Conservation (phyloP, 2,113 vertebrate species). For the Sander vitreus region DNA sequence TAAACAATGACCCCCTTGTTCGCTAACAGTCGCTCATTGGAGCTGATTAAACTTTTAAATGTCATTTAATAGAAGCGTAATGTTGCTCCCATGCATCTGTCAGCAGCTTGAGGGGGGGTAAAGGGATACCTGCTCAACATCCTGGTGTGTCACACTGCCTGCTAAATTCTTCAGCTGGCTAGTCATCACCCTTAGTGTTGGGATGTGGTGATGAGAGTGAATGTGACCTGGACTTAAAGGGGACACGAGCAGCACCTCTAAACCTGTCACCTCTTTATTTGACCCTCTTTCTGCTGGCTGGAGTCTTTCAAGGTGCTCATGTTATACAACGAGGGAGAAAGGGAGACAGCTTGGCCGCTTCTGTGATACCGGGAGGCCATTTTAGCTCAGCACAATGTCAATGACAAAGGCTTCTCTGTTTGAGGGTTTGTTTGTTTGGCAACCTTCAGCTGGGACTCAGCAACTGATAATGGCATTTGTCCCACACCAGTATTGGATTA, state of each 20-base stretch:
- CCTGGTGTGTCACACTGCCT: constrained; percentile 55
- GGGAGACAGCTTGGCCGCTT: background rate
- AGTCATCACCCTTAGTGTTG: constrained; percentile 44
- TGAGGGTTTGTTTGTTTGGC: constrained; percentile 44
- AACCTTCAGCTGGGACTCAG: constrained; percentile 39
- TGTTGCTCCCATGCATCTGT: constrained; percentile 73
- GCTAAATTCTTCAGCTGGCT: constrained; percentile 40
- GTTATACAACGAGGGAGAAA: constrained; percentile 22
- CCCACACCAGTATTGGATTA: constrained; percentile 39
- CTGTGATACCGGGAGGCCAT: constrained; percentile 21
- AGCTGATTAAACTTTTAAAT: constrained; percentile 90
- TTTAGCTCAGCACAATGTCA: constrained; percentile 47
- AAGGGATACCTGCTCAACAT: constrained; percentile 83
- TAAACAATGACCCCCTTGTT: constrained; percentile 83
- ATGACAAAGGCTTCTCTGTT: constrained; percentile 47
- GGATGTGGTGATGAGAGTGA: constrained; percentile 49
- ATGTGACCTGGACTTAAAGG: constrained; percentile 52
- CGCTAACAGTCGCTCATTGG: constrained; percentile 83
- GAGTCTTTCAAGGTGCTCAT: constrained; percentile 30
- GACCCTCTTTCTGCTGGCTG: constrained; percentile 5
- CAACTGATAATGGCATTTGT: constrained; percentile 49
- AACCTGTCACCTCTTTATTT: constrained; percentile 44
- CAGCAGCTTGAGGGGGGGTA: constrained; percentile 72
- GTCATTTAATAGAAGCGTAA: constrained; percentile 85
- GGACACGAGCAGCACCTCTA: constrained; percentile 33